Evolutionary conservation across 1,140 invertebrate genomes (phyloP), one percentile per base, ranked within the genome.

Genomic region (Anadara kagoshimensis): DNA sequence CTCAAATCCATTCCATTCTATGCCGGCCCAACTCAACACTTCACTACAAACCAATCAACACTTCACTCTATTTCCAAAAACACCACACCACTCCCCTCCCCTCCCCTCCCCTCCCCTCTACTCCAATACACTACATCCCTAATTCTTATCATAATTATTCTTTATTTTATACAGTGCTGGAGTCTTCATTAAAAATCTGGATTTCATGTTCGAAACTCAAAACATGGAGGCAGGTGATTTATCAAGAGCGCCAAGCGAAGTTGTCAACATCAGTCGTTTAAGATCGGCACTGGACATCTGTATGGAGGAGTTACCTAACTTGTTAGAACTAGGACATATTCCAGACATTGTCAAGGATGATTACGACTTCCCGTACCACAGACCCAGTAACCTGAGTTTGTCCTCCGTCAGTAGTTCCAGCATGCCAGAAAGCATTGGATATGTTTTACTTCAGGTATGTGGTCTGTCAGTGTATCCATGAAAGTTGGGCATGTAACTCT

Each of bases 381-480:
- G 81, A 22, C 85, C 87, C 0, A 86, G 84, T 63, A 78, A 86
- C 26, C 73, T 86, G 43, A 87, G 83, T 59, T 43, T 86, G 57
- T 77, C 79, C 18, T 85, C 82, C 24, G 81, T 76, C 4, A 76
- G 78, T 24, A 86, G 82, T 61, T 72, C 77, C 7, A 69, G 83
- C 64, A 85, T 87, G 83, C 85, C 87, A 24, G 86, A 87, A 68
- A 85, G 83, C 20, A 76, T 87, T 16, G 86, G 87, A 56, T 85
- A 86, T 73, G 83, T 85, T 29, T 72, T 88, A 8, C 75, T 87
- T 24, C 87, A 88, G 85, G 87, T 88, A 69, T 57, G 62, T 51
- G 41, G 53, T 18, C 11, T 49, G n/a, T 49, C n/a, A n/a, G n/a
- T n/a, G n/a, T n/a, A n/a, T n/a, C n/a, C n/a, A n/a, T n/a, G n/a